A percentile compares a stretch with the other conserved stretches of the same genome.
Evolutionary conservation across 2,888 invertebrate genomes (phyloP).

Genomic region (Sabatieria punctata): DNA sequence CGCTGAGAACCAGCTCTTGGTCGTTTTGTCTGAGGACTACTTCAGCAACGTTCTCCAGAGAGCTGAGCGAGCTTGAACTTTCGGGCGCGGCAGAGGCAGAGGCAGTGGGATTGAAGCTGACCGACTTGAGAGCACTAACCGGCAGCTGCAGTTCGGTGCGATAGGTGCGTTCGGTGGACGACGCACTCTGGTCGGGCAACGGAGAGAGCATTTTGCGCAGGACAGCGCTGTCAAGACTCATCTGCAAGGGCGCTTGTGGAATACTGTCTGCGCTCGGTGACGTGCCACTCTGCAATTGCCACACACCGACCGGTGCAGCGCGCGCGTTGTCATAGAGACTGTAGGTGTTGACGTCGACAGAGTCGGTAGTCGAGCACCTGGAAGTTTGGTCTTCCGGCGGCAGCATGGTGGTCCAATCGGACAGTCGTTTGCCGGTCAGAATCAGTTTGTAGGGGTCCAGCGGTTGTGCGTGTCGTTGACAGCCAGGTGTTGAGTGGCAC

Average conservation of each 20-base stretch:
- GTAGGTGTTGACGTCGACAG: not conserved
- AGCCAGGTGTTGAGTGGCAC: too few species aligned
- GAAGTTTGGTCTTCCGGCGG: not conserved
- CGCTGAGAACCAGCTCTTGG: not conserved
- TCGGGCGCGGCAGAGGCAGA: not conserved
- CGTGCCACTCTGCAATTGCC: not conserved
- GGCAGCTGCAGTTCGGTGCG: not conserved
- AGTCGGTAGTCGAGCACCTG: not conserved
- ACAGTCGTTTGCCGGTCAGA: slow-evolving; percentile 4
- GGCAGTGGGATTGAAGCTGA: not conserved
- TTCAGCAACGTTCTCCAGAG: not conserved
- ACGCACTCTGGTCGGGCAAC: not conserved
- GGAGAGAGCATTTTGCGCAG: slow-evolving; percentile 6
- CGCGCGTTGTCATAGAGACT: not conserved
- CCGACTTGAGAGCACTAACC: not conserved
- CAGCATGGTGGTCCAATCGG: slow-evolving; percentile 1
- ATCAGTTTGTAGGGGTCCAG: not conserved
- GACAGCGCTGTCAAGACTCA: slow-evolving; percentile 3
- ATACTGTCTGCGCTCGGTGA: not conserved
- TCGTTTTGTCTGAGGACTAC: not conserved
- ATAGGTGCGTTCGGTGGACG: not conserved
- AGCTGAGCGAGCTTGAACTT: too few species aligned
- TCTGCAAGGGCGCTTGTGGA: not conserved
- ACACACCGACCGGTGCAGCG: not conserved
- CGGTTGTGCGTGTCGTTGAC: not conserved